Base-by-base conservation (phyloP, 1,140 invertebrate species). In the Acromyrmex charruanus region DNA sequence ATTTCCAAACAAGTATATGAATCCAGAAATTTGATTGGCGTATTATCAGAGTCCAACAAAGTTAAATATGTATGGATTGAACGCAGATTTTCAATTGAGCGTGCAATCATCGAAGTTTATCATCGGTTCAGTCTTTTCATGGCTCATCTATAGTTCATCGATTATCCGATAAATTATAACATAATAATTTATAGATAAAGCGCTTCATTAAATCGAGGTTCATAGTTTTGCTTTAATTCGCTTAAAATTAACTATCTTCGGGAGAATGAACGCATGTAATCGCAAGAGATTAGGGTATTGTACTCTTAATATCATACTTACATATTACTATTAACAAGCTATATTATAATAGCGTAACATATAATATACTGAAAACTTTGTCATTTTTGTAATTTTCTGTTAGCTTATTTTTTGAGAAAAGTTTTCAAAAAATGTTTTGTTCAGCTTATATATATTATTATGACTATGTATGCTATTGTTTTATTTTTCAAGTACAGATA, bases 141-240 rank as follows among this genome's bases (percentile, higher is more conserved):
- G 58, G n/a, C 25, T 65, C 25, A 31, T 31, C 39, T 21, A 44
- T 49, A 49, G 55, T 49, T 77, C 10, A 79, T 66, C 25, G 61
- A 79, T 79, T 79, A 79, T 66, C 25, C 59, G 12, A 79, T 79
- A 79, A 66, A 49, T 25, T 44, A 39, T 49, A 65, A 44, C 61
- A 77, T n/a, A 77, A 79, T 79, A 79, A 79, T 51, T 79, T 66
- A 51, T 18, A 66, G 3, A 79, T 18, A 28, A 61, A 44, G 18
- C 16, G 7, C 35, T 61, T 80, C 44, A 39, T 55, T 80, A 69
- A 66, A 39, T 39, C 44, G 55, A 39, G 28, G 0, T 9, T 12
- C 10, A 18, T 5, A 12, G 25, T 79, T 77, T 16, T 39, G 18
- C 18, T 79, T 68, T 66, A 79, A 79, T 31, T 25, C 28, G 7